phyloP scores from a whole-genome alignment of 2,113 vertebrate genomes.

The Pygoscelis adeliae region DNA sequence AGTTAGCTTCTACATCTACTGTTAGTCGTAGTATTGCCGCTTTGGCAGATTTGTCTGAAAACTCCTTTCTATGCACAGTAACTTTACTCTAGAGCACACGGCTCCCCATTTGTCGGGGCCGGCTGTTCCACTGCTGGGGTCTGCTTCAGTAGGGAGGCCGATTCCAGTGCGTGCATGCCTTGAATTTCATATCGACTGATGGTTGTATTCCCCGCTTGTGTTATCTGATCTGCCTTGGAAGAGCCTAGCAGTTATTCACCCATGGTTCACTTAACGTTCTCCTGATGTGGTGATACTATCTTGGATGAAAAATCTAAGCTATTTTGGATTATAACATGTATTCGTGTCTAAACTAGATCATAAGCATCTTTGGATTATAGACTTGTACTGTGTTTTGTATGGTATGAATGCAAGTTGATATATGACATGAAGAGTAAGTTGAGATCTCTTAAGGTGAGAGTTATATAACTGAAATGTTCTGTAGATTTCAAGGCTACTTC shows the following conservation, averaged over 20 bases:
- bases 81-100: fast-evolving
- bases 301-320: background rate
- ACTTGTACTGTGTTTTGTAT: background rate
- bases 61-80: background rate
- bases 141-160: background rate
- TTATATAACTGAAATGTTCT: background rate
- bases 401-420: background rate
- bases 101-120: background rate
- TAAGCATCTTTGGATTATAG: background rate
- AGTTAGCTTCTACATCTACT: background rate
- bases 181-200: background rate
- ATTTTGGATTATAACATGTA: background rate
- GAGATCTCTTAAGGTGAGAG: background rate
- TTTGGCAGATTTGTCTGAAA: background rate
- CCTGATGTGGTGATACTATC: background rate
- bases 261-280: background rate
- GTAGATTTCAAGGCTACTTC: background rate
- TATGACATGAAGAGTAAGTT: background rate
- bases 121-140: fast-evolving
- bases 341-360: background rate
- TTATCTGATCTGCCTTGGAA: background rate
- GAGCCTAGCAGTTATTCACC: background rate
- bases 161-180: background rate
- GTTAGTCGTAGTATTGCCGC: fast-evolving
- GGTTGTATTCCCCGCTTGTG: background rate